These are phyloP conservation scores for Cyclura pinguis DNA, from an alignment of 2,797 vertebrate genomes.

Conservation along the genomic window DNA sequence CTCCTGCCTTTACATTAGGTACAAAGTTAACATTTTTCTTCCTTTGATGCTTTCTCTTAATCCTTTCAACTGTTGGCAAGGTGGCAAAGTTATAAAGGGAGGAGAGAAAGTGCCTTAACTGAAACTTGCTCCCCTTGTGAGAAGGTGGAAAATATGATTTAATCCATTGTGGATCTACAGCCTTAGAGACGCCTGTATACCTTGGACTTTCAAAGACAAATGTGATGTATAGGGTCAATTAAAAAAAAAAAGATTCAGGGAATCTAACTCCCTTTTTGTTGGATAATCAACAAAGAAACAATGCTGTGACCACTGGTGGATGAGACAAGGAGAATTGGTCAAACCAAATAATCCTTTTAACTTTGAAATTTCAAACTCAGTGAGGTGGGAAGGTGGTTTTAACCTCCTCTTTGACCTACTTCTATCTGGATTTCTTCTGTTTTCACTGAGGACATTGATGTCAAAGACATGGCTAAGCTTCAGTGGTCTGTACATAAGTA, in stretches of 20 bases:
- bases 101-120: neutral
- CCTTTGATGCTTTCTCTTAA: neutral
- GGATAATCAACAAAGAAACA: slow-evolving; percentile 9
- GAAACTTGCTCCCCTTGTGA: neutral
- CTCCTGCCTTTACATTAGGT: neutral
- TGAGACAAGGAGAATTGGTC: slow-evolving; percentile 12
- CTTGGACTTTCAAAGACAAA: slow-evolving; percentile 33
- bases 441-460: rapidly evolving
- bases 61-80: neutral
- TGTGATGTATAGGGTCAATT: neutral
- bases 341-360: neutral
- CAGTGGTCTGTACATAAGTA: neutral
- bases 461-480: neutral
- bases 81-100: neutral
- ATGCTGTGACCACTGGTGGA: neutral
- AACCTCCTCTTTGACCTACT: slow-evolving; percentile 6
- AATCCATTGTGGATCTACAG: neutral
- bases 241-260: neutral
- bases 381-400: neutral
- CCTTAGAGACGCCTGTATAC: neutral
- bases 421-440: rapidly evolving
- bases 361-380: rapidly evolving
- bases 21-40: neutral
- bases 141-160: slow-evolving; percentile 14
- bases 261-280: neutral